Evolutionary conservation across 2,797 vertebrate species (phyloP), one percentile per base, ranked within the genome.

Genomic region (Apogon talboti): DNA sequence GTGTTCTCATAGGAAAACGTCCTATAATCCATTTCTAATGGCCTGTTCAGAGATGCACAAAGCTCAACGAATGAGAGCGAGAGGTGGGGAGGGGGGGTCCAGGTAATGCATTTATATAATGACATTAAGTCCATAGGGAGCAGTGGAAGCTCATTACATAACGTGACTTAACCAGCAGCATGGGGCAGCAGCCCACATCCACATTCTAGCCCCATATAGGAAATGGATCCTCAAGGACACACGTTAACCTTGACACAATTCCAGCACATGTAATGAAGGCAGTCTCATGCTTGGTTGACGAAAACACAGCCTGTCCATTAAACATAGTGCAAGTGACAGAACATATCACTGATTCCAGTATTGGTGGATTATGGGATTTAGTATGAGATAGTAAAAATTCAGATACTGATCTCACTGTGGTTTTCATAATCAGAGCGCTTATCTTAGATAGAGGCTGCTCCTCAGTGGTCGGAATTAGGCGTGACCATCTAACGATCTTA

Each of bases 101-200:
- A 88, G 87, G 81, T 85, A 89, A 89, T 90, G 79, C 82, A 92
- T 93, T 91, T 93, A 86, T 77, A 89, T 93, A 93, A 93, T 93
- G 89, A 82, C 84, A 91, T 94, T 84, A 83, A 80, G 72, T 89
- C 88, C 53, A 21, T 42, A 30, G 87, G 86, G 90, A 92, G 66
- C 56, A 58, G 68, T 64, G 68, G 61, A 79, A 86, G 89, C 88
- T 90, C 86, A 87, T 91, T 90, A 88, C 79, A 71, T 89, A 90
- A 91, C 80, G 10, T 69, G 77, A 81, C 78, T 88, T 59, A 76
- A 88, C 73, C 74, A 69, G 74, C 71, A 50, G 71, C 50, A 57
- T 33, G 57, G 56, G 38, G 58, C 45, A 11, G 68, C n/a, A 41
- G 61, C 70, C 75, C 76, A 68, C 38, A 59, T 83, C 72, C 66